phyloP scores from a whole-genome alignment of 2,888 invertebrate genomes.

The Nephrotoma guestfalica region DNA sequence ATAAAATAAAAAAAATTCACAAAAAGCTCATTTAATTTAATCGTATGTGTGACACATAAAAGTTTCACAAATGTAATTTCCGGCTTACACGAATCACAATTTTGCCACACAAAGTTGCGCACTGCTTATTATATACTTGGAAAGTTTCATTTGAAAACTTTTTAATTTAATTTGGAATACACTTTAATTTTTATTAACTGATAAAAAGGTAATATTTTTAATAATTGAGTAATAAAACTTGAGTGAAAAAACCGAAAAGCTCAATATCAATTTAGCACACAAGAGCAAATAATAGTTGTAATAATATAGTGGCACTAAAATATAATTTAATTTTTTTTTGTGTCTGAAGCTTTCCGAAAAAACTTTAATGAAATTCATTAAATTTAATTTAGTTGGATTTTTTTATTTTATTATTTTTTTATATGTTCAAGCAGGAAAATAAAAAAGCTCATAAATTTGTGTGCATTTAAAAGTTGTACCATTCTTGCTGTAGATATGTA shows the following conservation, averaged over 20 bases:
- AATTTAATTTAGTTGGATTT: background rate
- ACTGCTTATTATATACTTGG: background rate
- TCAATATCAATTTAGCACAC: background rate
- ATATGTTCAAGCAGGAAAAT: background rate
- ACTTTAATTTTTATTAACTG: background rate
- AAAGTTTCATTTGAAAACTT: background rate
- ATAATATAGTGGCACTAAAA: background rate
- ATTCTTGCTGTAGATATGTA: background rate
- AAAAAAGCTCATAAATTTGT: background rate
- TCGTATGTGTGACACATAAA: background rate
- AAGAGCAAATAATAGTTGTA: background rate
- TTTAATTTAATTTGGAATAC: background rate
- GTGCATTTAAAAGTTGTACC: background rate
- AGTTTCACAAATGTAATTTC: background rate
- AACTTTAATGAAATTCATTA: background rate
- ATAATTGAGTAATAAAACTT: background rate
- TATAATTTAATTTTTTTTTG: background rate
- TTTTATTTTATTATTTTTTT: background rate
- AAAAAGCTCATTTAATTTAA: background rate
- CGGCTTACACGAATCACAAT: background rate
- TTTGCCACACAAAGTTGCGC: background rate
- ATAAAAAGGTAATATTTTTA: background rate
- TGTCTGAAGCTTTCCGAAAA: background rate
- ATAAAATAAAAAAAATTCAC: background rate
- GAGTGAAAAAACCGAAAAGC: background rate